phyloP scores from a whole-genome alignment of 1,140 invertebrate species.

The Sogatella furcifera region DNA sequence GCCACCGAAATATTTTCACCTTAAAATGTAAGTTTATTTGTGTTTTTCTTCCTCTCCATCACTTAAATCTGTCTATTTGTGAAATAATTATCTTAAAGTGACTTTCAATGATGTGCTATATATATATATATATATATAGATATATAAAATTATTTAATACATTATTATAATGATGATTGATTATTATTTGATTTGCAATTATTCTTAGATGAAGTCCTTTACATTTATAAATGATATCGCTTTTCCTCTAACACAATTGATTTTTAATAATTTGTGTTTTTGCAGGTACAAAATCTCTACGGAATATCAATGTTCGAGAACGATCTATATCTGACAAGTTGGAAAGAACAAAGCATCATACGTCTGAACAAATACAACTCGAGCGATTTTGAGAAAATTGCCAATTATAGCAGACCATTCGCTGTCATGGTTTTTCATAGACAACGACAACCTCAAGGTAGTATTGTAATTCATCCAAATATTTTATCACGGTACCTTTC shows the following conservation, averaged over 20 bases:
- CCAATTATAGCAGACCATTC: constrained; percentile 43
- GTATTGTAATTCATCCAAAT: constrained; percentile 16
- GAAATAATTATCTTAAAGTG: too few relatives aligned
- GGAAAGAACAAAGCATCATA: constrained; percentile 49
- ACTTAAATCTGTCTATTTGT: too few relatives aligned
- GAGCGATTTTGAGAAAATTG: constrained; percentile 31
- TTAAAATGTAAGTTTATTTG: too few relatives aligned
- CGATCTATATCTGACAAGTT: constrained; percentile 52
- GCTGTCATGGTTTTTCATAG: constrained; percentile 59
- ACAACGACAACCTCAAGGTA: constrained; percentile 57
- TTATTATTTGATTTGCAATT: too few relatives aligned
- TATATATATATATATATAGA: too few relatives aligned
- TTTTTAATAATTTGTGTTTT: constrained; percentile 10
- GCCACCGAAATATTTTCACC: too few relatives aligned
- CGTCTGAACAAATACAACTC: constrained; percentile 43
- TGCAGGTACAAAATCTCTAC: constrained; percentile 52
- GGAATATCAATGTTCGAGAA: constrained; percentile 60
- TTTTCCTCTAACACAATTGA: background rate
- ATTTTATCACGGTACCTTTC: too few relatives aligned
- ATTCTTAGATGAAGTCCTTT: background rate
- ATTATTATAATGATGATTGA: background rate
- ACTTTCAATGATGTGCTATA: too few relatives aligned
- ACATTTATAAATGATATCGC: background rate
- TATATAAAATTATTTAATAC: too few relatives aligned
- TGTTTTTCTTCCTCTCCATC: too few relatives aligned